Conservation (phyloP, 2,888 invertebrate species). For the Pterobdella sp. region DNA sequence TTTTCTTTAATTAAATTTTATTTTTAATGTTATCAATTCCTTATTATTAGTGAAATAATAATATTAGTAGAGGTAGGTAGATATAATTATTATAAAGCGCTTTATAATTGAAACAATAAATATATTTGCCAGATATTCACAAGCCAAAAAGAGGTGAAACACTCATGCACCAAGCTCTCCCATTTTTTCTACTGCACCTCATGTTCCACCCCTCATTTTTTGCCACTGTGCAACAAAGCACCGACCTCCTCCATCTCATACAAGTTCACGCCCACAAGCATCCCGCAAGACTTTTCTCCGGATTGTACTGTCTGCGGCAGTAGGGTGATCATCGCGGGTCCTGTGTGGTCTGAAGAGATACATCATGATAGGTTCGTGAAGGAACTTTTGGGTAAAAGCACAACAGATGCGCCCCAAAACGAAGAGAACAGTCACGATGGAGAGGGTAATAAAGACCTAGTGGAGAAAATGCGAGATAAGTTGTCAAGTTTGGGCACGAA, state of each 20-base stretch:
- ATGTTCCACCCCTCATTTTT: slow-evolving; percentile 71
- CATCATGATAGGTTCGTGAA: slow-evolving; percentile 72
- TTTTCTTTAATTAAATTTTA: no score
- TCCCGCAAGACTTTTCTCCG: slow-evolving; percentile 60
- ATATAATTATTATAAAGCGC: no score
- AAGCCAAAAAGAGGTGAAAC: slow-evolving; percentile 70
- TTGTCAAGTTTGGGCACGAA: slow-evolving; percentile 59
- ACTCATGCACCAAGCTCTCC: slow-evolving; percentile 66
- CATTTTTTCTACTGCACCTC: slow-evolving; percentile 82
- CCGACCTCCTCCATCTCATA: slow-evolving; percentile 41
- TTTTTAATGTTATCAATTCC: no score
- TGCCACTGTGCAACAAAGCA: slow-evolving; percentile 61
- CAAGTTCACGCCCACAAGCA: slow-evolving; percentile 65
- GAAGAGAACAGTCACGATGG: slow-evolving; percentile 44
- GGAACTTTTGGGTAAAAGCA: slow-evolving; percentile 59
- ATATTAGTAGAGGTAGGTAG: no score
- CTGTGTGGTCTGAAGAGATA: slow-evolving; percentile 82
- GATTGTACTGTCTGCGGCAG: slow-evolving; percentile 58
- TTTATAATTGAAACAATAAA: no score
- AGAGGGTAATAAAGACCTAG: not conserved
- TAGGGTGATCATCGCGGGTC: slow-evolving; percentile 72
- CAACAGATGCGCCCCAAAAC: no score
- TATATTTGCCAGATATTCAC: slow-evolving; percentile 20
- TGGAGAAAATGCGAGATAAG: not conserved
- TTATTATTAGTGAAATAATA: no score